Evolutionary conservation across 2,888 invertebrate genomes (phyloP).

Genomic region (Eurytoma adleriae): DNA sequence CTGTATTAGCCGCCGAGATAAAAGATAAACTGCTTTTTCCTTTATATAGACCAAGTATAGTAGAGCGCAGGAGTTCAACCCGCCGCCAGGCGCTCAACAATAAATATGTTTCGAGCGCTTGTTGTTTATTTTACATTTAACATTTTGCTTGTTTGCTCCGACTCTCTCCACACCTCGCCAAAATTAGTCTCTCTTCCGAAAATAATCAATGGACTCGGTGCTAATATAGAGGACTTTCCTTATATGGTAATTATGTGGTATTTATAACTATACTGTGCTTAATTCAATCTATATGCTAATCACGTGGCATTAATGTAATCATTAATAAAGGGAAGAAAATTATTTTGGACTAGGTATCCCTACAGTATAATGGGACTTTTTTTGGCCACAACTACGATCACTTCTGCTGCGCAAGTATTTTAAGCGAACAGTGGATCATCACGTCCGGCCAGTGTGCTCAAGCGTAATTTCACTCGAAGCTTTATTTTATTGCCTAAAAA

Average conservation of each 20-base stretch:
- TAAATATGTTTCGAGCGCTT: slow-evolving; percentile 37
- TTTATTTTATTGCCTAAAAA: neutral
- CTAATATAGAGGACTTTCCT: slow-evolving; percentile 67
- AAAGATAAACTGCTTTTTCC: neutral
- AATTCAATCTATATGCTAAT: too few relatives aligned
- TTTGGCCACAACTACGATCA: slow-evolving; percentile 65
- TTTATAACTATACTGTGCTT: too few relatives aligned
- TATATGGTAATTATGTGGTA: slow-evolving; percentile 62
- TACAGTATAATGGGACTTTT: slow-evolving; percentile 66
- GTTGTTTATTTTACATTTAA: neutral
- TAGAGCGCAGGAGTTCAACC: neutral
- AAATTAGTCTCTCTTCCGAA: slow-evolving; percentile 12
- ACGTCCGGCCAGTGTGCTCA: slow-evolving; percentile 66
- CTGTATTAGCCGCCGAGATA: too few relatives aligned
- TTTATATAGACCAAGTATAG: slow-evolving; percentile 13
- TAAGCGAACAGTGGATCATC: slow-evolving; percentile 65
- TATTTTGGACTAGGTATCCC: slow-evolving; percentile 61
- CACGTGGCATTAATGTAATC: too few relatives aligned
- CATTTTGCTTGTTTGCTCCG: too few relatives aligned
- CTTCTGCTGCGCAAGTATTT: slow-evolving; percentile 64
- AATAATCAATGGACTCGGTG: slow-evolving; percentile 68
- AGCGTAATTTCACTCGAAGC: slow-evolving; percentile 56
- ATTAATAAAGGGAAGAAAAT: neutral
- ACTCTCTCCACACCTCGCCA: neutral
- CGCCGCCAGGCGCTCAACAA: neutral